A percentile compares a stretch with the other conserved stretches of the same genome.
These are phyloP conservation scores for Belonocnema kinseyi DNA, from an alignment of 1,140 invertebrate species.

Conservation along the genomic window DNA sequence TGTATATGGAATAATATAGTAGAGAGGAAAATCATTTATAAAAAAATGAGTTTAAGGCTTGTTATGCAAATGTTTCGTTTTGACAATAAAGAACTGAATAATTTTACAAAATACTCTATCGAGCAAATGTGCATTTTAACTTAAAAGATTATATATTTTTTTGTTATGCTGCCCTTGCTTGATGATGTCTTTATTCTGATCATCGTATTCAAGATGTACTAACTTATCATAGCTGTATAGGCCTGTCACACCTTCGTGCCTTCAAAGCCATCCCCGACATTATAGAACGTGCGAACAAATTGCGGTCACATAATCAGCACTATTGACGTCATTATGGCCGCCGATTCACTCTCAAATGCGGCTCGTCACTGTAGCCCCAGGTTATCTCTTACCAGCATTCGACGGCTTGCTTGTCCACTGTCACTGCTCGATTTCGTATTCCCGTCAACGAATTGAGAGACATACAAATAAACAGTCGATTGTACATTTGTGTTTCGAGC, in stretches of 20 bases:
- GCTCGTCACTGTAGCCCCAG: constrained; percentile 44
- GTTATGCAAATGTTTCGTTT: too few species aligned
- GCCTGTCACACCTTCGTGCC: constrained; percentile 52
- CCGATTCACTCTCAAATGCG: constrained; percentile 54
- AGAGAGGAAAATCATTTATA: too few species aligned
- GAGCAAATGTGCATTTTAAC: too few species aligned
- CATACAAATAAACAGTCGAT: constrained; percentile 50
- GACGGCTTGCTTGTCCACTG: constrained; percentile 28
- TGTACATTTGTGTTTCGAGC: constrained; percentile 39
- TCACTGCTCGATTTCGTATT: constrained; percentile 42
- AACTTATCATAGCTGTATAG: constrained; percentile 34
- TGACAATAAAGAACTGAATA: too few species aligned
- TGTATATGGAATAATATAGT: too few species aligned
- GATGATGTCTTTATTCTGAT: neutral
- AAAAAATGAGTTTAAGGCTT: too few species aligned
- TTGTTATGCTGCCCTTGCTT: neutral
- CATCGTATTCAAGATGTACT: neutral
- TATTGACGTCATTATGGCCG: constrained; percentile 65
- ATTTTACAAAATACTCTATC: too few species aligned
- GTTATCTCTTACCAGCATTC: constrained; percentile 40
- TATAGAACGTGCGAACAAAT: constrained; percentile 45
- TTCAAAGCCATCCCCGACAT: constrained; percentile 52
- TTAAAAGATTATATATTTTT: too few species aligned
- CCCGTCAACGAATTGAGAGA: constrained; percentile 48
- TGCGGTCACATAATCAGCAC: constrained; percentile 69